These are phyloP conservation scores for Brachionus manjavacas DNA, from an alignment of 1,140 invertebrate species.

Conservation along the genomic window DNA sequence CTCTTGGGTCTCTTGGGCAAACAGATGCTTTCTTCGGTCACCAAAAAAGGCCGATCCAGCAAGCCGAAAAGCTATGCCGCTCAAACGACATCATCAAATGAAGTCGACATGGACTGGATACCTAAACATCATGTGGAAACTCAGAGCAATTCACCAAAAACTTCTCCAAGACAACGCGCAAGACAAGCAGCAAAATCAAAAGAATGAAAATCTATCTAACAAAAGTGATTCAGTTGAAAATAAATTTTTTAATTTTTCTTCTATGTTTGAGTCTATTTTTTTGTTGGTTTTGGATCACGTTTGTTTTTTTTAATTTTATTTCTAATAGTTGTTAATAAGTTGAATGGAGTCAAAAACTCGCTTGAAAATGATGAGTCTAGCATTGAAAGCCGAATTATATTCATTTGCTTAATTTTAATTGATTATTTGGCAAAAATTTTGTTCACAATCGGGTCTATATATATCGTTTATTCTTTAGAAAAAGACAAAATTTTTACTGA, in stretches of 20 bases:
- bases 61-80: not conserved
- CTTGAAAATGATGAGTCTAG: not conserved
- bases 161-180: conserved; percentile 7
- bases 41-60: not conserved
- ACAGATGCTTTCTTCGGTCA: conserved; percentile 72
- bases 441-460: not conserved
- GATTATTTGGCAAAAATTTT: not conserved
- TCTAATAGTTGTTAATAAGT: not conserved
- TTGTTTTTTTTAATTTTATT: not conserved
- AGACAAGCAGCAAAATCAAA: not conserved
- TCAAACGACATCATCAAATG: not conserved
- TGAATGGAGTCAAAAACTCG: not conserved
- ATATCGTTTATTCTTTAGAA: not conserved
- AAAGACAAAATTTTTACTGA: not conserved
- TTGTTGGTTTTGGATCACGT: not conserved
- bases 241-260: not conserved
- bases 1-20: conserved; percentile 81
- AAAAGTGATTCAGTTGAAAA: not conserved
- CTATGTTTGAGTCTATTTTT: not conserved
- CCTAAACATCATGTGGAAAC: conserved; percentile 37
- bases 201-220: not conserved
- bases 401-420: not conserved
- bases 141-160: conserved; percentile 22
- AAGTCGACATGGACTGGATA: conserved; percentile 39
- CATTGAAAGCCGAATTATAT: not conserved